These are phyloP conservation scores for Callimico goeldii DNA, from an alignment of 2,797 vertebrate genomes.

Conservation along the genomic window DNA sequence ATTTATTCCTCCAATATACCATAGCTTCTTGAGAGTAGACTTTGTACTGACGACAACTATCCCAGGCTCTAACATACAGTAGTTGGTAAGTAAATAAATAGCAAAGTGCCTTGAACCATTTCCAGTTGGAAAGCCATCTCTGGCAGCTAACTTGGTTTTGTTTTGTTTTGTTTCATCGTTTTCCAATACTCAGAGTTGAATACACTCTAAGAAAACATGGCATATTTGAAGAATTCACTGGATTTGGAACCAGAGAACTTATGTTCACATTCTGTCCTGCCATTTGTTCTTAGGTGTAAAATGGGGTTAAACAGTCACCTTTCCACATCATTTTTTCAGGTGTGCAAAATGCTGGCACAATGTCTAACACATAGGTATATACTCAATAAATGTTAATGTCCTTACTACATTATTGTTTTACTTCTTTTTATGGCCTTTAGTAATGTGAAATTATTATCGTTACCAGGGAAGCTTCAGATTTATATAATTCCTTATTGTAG, in stretches of 20 bases:
- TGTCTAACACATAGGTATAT: not conserved
- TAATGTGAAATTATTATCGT: slow-evolving; percentile 30
- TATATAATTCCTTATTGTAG: not conserved
- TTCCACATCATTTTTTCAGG: not conserved
- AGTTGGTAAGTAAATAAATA: not conserved
- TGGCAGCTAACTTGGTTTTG: not conserved
- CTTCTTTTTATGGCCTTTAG: slow-evolving; percentile 15
- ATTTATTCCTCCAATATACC: not conserved
- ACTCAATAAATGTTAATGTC: not conserved
- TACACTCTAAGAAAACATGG: not conserved
- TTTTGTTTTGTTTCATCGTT: not conserved
- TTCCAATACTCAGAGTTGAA: not conserved
- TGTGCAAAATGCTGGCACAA: not conserved
- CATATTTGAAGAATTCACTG: not conserved
- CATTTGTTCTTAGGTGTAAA: not conserved
- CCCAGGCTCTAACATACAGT: not conserved
- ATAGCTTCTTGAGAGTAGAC: not conserved
- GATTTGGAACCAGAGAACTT: not conserved
- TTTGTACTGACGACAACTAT: not conserved
- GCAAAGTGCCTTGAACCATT: not conserved
- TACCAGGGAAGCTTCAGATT: slow-evolving; percentile 9
- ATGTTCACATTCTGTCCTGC: not conserved
- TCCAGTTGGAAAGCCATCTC: not conserved
- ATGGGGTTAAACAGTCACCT: not conserved
- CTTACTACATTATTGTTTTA: not conserved